phyloP scores from a whole-genome alignment of 2,113 vertebrate genomes.

The Antechinus flavipes region DNA sequence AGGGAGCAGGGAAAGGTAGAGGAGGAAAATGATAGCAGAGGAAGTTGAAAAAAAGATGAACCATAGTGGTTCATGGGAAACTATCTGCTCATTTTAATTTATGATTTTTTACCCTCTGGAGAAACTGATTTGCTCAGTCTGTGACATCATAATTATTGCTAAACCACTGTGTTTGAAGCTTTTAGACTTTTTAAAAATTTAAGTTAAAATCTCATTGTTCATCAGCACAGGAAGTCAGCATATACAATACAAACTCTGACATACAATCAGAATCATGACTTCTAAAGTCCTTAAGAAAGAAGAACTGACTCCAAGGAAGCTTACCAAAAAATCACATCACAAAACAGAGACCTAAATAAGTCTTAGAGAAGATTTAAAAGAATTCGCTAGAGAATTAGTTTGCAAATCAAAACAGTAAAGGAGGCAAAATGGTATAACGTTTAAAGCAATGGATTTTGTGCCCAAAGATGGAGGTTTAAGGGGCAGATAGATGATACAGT shows the following conservation, averaged over 20 bases:
- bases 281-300: not conserved
- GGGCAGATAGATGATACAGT: too few species aligned
- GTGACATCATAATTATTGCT: not conserved
- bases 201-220: not conserved
- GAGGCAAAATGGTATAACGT: not conserved
- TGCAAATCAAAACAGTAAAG: not conserved
- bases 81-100: not conserved
- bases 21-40: too few species aligned
- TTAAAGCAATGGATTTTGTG: not conserved
- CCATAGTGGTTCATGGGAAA: not conserved
- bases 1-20: too few species aligned
- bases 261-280: not conserved
- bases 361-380: not conserved
- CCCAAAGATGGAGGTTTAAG: too few species aligned
- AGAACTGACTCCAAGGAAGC: not conserved
- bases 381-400: not conserved
- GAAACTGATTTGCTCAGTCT: not conserved
- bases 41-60: not conserved
- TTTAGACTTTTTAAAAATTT: not conserved
- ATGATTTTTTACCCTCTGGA: not conserved
- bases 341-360: not conserved
- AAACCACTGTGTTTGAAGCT: not conserved
- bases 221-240: not conserved
- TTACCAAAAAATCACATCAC: not conserved
- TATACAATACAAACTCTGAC: not conserved